These are phyloP conservation scores for Sitta carolinensis DNA, from an alignment of 2,797 vertebrate species.

Conservation along the genomic window DNA sequence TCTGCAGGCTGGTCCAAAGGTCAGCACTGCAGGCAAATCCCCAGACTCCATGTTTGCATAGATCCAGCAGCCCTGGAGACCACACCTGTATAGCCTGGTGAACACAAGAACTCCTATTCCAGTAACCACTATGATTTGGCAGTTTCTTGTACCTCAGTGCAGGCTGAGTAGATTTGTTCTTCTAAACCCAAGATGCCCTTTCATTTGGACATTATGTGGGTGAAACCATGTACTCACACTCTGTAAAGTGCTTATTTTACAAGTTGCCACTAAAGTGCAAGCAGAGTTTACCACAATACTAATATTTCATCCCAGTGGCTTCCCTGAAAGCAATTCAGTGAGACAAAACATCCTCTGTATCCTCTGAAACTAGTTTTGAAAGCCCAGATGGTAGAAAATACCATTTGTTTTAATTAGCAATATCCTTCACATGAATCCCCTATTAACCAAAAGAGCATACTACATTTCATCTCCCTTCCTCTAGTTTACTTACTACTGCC, in stretches of 20 bases:
- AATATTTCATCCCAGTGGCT: slow-evolving; percentile 31
- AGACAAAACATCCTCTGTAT: slow-evolving; percentile 29
- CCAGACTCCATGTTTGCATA: neutral
- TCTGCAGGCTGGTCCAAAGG: neutral
- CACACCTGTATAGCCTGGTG: neutral
- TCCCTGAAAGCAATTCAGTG: slow-evolving; percentile 11
- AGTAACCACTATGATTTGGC: neutral
- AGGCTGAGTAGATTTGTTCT: neutral
- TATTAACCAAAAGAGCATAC: slow-evolving; percentile 6
- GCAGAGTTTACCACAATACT: neutral
- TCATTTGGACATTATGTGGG: neutral
- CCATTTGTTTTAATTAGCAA: slow-evolving; percentile 40
- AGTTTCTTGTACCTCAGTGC: neutral
- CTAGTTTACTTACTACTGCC: slow-evolving; percentile 34
- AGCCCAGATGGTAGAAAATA: slow-evolving; percentile 36
- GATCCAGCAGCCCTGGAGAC: neutral
- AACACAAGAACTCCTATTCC: neutral
- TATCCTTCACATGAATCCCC: slow-evolving; percentile 29
- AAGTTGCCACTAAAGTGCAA: neutral
- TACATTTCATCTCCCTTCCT: slow-evolving; percentile 38
- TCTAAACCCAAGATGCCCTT: neutral
- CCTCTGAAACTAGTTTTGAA: slow-evolving; percentile 32
- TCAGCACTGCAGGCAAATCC: neutral
- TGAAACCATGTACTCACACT: neutral
- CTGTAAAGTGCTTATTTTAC: neutral